Conservation (phyloP, 1,140 invertebrate species). For the Chironomus striatipennis region DNA sequence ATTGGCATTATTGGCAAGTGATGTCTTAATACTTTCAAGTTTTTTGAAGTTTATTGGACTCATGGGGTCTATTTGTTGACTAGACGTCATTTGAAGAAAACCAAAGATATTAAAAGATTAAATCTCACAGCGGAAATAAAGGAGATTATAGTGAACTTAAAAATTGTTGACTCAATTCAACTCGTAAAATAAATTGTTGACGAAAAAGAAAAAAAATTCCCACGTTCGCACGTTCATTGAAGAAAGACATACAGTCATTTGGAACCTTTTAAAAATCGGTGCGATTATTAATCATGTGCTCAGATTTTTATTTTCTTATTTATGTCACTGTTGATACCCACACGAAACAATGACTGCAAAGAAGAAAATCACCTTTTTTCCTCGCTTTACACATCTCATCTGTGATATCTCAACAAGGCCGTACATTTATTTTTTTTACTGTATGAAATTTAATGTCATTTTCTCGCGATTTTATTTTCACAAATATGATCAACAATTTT, state of each 20-base stretch:
- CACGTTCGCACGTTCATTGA: neutral
- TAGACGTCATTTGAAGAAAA: too few species aligned
- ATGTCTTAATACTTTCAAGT: too few species aligned
- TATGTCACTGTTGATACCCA: neutral
- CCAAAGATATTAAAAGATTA: too few species aligned
- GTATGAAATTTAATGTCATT: neutral
- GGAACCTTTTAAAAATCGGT: neutral
- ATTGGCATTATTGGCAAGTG: neutral
- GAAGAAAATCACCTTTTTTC: neutral
- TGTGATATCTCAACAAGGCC: neutral
- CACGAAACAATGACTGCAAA: neutral
- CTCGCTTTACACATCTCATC: too few species aligned
- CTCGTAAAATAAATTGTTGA: too few species aligned
- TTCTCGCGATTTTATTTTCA: conserved; percentile 17
- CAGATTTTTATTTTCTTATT: neutral
- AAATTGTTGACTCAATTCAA: neutral
- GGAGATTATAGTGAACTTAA: neutral
- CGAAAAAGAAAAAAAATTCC: neutral
- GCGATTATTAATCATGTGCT: neutral
- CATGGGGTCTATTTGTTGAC: too few species aligned
- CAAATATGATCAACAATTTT: neutral
- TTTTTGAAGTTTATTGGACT: too few species aligned
- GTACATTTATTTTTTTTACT: neutral
- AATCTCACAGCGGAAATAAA: neutral
- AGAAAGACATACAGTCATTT: neutral